Evolutionary conservation across 2,797 vertebrate genomes (phyloP), one percentile per base, ranked within the genome.

Genomic region (Tiaroga cobitis): DNA sequence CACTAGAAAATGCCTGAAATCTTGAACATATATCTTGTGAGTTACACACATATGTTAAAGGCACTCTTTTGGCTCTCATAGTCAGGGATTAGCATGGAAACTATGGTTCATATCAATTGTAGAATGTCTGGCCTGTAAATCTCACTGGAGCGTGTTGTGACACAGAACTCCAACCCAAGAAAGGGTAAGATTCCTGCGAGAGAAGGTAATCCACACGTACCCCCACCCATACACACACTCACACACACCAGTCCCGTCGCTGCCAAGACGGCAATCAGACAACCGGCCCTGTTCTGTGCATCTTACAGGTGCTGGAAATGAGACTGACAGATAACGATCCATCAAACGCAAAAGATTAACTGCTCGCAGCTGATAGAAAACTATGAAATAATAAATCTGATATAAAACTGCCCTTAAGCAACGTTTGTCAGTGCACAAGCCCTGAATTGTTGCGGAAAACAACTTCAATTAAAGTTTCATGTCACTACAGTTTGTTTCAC

Each of bases 321-420:
- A 89, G 92, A 92, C 89, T 92, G 92, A 94, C 91, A 89, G 88
- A 84, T 84, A 87, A 87, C 87, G 79, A 93, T 93, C 93, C 90
- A 91, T 93, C 83, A 87, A 88, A 88, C 88, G 85, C 75, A 79
- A 65, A 81, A 84, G 85, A 93, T 94, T 92, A 92, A 93, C 86
- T 88, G 90, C 84, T 34, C 3, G 83, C 87, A 93, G 92, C 90
- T 93, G 91, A 93, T 92, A 91, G 90, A 84, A 90, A 89, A 87
- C 92, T 91, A 93, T 92, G 91, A 92, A 93, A 93, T 89, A 88
- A 92, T 93, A 91, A 93, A 93, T 90, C 85, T 75, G 85, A 92
- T 89, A 67, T 81, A 88, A 79, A 65, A 0, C 75, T 86, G 77
- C 81, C n/a, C 80, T 1, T 83, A 87, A 90, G 86, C 90, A 79